phyloP scores from a whole-genome alignment of 2,113 vertebrate species.

The Dicentrarchus labrax region DNA sequence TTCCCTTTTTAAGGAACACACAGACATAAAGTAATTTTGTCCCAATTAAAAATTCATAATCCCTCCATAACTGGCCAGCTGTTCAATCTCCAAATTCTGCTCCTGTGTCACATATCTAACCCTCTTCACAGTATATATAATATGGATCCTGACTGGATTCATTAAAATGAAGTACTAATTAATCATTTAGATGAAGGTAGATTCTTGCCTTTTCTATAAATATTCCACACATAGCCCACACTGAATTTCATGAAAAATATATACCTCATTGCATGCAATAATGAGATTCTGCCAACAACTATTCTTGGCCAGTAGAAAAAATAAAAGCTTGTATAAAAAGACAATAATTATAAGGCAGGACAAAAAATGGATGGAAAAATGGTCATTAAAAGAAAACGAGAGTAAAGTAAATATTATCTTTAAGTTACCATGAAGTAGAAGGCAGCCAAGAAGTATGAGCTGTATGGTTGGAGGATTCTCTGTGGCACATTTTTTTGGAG shows the following conservation, averaged over 20 bases:
- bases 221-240: neutral
- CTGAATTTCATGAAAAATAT: conserved; percentile 16
- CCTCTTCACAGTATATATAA: neutral
- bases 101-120: neutral
- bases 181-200: conserved; percentile 23
- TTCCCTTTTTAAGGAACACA: conserved; percentile 41
- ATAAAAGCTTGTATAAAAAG: neutral
- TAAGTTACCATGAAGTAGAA: conserved; percentile 8
- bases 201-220: conserved; percentile 4
- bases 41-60: conserved; percentile 36
- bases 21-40: neutral
- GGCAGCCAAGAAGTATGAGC: conserved; percentile 32
- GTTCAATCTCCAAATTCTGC: conserved; percentile 5
- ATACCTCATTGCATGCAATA: neutral
- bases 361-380: conserved; percentile 14
- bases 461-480: conserved; percentile 12
- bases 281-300: neutral
- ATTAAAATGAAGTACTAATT: conserved; percentile 7
- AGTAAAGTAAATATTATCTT: conserved; percentile 52
- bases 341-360: conserved; percentile 36
- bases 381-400: conserved; percentile 34
- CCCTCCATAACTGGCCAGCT: neutral
- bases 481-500: conserved; percentile 17
- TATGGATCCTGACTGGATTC: conserved; percentile 1
- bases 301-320: neutral